phyloP scores from a whole-genome alignment of 2,113 vertebrate genomes.

The Sphaerodactylus townsendi region DNA sequence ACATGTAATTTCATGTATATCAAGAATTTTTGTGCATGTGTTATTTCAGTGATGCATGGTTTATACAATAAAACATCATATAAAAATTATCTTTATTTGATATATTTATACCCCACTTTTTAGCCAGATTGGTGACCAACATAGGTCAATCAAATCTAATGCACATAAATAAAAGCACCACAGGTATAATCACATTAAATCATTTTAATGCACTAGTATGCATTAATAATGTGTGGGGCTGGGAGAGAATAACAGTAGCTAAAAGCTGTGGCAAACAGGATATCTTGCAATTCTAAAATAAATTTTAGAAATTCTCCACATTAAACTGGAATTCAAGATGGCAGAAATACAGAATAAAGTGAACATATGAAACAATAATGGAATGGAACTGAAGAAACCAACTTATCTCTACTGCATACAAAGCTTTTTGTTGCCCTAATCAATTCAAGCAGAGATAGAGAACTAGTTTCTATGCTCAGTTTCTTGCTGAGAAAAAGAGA shows the following conservation, averaged over 20 bases:
- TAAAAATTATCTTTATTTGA: neutral
- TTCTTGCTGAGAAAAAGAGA: too few species aligned
- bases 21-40: neutral
- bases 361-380: neutral
- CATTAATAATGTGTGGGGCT: neutral
- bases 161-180: neutral
- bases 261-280: neutral
- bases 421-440: too few species aligned
- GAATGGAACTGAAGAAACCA: too few species aligned
- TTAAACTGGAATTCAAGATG: neutral
- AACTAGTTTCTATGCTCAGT: too few species aligned
- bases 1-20: too few species aligned
- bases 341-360: neutral
- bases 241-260: neutral
- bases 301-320: neutral
- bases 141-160: neutral
- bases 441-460: too few species aligned
- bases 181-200: neutral
- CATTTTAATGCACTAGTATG: neutral
- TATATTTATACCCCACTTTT: neutral
- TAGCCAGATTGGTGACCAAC: neutral
- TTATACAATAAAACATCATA: neutral
- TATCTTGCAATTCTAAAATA: neutral
- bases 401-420: too few species aligned
- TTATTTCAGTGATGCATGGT: neutral